Conservation (phyloP, 23 tunicate species). For the Ascidia mentula region DNA sequence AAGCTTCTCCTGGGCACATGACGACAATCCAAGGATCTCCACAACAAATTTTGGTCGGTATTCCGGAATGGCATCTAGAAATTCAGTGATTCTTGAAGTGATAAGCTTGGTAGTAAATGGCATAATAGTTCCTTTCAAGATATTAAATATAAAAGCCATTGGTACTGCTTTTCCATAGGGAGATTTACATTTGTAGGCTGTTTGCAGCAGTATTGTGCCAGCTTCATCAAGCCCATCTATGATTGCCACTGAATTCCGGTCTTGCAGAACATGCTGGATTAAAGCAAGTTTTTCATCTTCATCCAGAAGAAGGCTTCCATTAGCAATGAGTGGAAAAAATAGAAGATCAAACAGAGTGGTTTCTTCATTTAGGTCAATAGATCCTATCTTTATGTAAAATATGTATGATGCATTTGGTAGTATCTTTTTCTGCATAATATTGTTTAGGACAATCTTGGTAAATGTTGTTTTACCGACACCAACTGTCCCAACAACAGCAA, state of each 20-base stretch:
- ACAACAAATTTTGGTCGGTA: constrained; percentile 1
- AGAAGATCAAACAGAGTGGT: neutral
- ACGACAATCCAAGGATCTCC: neutral
- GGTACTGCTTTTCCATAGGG: neutral
- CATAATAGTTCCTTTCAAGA: neutral
- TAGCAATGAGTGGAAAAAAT: neutral
- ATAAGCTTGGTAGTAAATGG: neutral
- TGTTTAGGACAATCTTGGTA: neutral
- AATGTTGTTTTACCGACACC: neutral
- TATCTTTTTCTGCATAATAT: neutral
- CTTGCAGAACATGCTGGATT: neutral
- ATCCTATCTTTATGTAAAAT: neutral
- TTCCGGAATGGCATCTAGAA: neutral
- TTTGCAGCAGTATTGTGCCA: neutral
- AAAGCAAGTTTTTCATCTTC: neutral
- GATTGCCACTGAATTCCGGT: neutral
- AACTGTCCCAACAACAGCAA: neutral
- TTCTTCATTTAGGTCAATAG: neutral
- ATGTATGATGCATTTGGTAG: neutral
- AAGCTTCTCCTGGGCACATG: neutral
- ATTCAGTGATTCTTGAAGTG: neutral
- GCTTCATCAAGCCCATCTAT: neutral
- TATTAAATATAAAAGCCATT: neutral
- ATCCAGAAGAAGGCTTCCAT: neutral
- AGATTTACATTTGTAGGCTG: neutral